Evolutionary conservation across 2,113 vertebrate species (phyloP), one percentile per base, ranked within the genome.

Genomic region (Xiphophorus maculatus): DNA sequence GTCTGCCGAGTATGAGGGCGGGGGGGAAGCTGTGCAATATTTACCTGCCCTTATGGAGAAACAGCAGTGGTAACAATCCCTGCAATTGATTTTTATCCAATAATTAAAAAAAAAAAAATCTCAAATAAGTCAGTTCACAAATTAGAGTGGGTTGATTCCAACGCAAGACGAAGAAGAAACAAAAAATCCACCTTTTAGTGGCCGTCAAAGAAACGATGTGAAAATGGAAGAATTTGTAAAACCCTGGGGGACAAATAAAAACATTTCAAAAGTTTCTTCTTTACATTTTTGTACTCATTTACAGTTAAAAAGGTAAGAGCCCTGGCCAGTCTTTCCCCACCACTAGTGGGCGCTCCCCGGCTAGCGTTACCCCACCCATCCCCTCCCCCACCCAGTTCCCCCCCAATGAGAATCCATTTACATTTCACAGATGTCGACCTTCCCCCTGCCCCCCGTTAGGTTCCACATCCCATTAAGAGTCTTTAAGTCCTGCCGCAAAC

Each of bases 21-120:
- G 30, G 30, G 42, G 32, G 6, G 32, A 0, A 92, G 14, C 94
- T 96, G 96, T 97, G 96, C 96, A 97, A 97, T 96, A 96, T 96
- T 94, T 76, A 92, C 91, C 95, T 96, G 96, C 96, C 96, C 92
- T 91, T 93, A 94, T 76, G 83, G 91, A 93, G 92, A 90, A 89
- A 93, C 89, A 92, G 95, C 93, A 94, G 95, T 92, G 95, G 95
- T 95, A 96, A 94, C 79, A 94, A 94, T 96, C 96, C 96, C 96
- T 97, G 96, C 95, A 93, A 94, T 95, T 89, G 88, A 80, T 91
- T 93, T 89, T 93, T 92, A 94, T 95, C 94, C 92, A 90, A 93
- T 94, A 94, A 89, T 87, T 85, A 87, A 80, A 28, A 86, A 77
- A 76, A 86, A n/a, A 87, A 88, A 44, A 68, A 32, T 65, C 84